Evolutionary conservation across 2,888 invertebrate genomes (phyloP).

Genomic region (Ophioninae sp.): DNA sequence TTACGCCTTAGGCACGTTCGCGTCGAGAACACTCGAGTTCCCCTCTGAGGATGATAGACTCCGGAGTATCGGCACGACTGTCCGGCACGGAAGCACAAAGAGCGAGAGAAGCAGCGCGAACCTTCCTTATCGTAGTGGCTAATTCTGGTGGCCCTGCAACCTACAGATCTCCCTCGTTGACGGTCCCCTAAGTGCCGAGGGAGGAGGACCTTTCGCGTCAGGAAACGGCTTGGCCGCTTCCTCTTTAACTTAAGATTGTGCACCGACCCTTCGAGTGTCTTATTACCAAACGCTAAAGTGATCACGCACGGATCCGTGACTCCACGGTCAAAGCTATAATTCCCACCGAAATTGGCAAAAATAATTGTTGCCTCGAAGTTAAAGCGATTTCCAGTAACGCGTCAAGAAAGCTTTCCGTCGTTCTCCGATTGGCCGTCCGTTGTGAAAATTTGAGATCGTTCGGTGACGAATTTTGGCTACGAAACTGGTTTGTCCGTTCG

Average conservation of each 20-base stretch:
- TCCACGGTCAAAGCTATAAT: neutral
- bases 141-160: constrained; percentile 11
- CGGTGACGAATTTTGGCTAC: no score
- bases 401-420: no score
- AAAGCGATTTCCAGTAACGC: no score
- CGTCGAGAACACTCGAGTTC: neutral
- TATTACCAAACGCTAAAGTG: neutral
- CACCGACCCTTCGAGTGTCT: neutral
- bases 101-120: constrained; percentile 1
- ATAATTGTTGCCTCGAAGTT: neutral
- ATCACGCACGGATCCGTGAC: neutral
- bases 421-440: no score
- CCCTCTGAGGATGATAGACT: neutral
- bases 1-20: neutral
- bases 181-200: neutral
- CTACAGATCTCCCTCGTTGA: neutral
- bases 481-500: no score
- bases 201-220: neutral
- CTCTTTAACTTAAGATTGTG: neutral
- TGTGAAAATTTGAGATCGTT: no score
- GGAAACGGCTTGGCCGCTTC: neutral
- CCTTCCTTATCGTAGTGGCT: constrained; percentile 9
- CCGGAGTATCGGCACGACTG: constrained; percentile 4
- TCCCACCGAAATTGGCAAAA: neutral
- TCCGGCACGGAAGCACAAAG: neutral